Base-by-base conservation (phyloP, 2,797 vertebrate genomes). In the Steatocranus sp. region DNA sequence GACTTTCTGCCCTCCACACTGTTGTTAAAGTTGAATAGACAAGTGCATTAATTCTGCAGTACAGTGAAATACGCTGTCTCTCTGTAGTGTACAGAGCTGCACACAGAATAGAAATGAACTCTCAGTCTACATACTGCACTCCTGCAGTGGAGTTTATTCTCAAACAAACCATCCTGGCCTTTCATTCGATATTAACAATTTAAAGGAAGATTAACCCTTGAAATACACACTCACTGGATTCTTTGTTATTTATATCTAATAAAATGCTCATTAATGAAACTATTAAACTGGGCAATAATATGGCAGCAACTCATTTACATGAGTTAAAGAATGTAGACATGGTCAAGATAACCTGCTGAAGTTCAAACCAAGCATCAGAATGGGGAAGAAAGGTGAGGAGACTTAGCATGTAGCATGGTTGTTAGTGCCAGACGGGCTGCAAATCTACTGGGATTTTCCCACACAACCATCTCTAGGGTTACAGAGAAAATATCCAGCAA, bases 21-120 rank as follows among this genome's bases (percentile, higher is more conserved):
- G 70, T 83, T 81, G 81, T 87, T 88, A 74, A 82, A 84, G 78
- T 78, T 80, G 74, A 83, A 90, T 68, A 80, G 81, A 85, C 81
- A 41, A 77, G 50, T 90, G 88, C 82, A 88, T 89, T 89, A 79
- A 89, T 83, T 80, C 85, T 86, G 78, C 81, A 82, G 38, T 75
- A 89, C 78, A 83, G 76, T 83, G 70, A 86, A 81, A 85, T 81
- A 78, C 43, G 77, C 79, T 56, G 75, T 87, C 78, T 53, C 83
- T 82, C 27, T 73, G 76, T 77, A 83, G 76, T 23, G 5, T 49
- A 73, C 58, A 79, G 79, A 73, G 76, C 75, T 90, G 81, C 84
- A 63, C 53, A 82, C 83, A 78, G 86, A 90, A 86, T 80, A 75
- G 56, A 86, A 90, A 87, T 87, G 75, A 89, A 80, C 75, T 84